Conservation (phyloP, 2,113 vertebrate species). For the Paramisgurnus dabryanus region DNA sequence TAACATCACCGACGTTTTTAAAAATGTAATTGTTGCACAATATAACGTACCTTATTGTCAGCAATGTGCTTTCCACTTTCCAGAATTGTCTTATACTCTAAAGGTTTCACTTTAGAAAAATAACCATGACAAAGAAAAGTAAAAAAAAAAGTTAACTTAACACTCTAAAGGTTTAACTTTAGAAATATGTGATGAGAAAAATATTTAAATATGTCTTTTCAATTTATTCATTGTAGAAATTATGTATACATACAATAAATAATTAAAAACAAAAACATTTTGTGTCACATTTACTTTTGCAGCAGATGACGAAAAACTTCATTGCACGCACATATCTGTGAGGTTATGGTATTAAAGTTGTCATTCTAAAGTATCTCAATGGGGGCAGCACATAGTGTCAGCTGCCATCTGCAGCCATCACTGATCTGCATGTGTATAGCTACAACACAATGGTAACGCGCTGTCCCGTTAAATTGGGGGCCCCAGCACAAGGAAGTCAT, state of each 20-base stretch:
- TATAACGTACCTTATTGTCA: slow-evolving; percentile 56
- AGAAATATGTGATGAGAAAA: slow-evolving; percentile 61
- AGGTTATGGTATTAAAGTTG: neutral
- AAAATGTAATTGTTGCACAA: slow-evolving; percentile 67
- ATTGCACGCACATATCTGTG: neutral
- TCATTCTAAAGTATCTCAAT: slow-evolving; percentile 49
- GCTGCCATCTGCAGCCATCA: slow-evolving; percentile 56
- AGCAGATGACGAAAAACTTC: neutral
- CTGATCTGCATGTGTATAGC: slow-evolving; percentile 76
- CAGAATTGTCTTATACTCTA: slow-evolving; percentile 53
- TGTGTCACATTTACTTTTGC: slow-evolving; percentile 18
- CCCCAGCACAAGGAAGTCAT: slow-evolving; percentile 66
- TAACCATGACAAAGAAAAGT: neutral
- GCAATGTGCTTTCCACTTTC: slow-evolving; percentile 54
- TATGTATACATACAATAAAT: slow-evolving; percentile 8
- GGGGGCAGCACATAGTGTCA: slow-evolving; percentile 55
- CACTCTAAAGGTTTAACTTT: slow-evolving; percentile 79
- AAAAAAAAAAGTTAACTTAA: slow-evolving; percentile 66
- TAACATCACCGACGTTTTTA: slow-evolving; percentile 58
- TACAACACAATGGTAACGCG: slow-evolving; percentile 66
- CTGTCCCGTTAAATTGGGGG: slow-evolving; percentile 66
- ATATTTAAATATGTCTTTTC: slow-evolving; percentile 24
- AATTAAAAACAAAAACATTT: slow-evolving; percentile 21
- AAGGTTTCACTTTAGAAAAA: slow-evolving; percentile 49
- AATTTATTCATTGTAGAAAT: slow-evolving; percentile 1